Conservation (phyloP, 1,140 invertebrate genomes). For the Cydia strobilella region DNA sequence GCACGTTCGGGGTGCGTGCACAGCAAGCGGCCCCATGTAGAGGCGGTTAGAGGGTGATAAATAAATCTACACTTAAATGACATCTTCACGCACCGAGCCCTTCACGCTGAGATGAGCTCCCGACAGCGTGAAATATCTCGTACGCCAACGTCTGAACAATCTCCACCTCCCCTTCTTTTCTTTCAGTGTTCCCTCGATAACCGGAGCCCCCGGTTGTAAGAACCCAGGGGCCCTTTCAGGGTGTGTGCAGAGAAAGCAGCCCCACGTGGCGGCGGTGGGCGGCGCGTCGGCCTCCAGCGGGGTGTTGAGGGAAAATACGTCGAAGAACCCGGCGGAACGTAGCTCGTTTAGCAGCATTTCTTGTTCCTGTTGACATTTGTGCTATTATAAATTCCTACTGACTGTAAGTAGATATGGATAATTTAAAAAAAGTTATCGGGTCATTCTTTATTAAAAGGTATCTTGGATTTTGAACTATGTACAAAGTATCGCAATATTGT, state of each 20-base stretch:
- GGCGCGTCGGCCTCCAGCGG: conserved; percentile 67
- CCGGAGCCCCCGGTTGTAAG: conserved; percentile 86
- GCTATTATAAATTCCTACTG: too few species aligned
- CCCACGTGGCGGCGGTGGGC: conserved; percentile 81
- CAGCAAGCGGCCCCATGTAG: conserved; percentile 88
- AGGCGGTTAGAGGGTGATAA: neutral
- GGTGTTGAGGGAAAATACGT: conserved; percentile 90
- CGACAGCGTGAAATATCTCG: conserved; percentile 95
- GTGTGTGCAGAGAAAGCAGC: conserved; percentile 95
- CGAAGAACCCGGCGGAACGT: conserved; percentile 92
- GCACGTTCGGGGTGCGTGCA: conserved; percentile 95
- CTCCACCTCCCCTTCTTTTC: conserved; percentile 97
- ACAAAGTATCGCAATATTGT: too few species aligned
- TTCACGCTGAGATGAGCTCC: conserved; percentile 94
- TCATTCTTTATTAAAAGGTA: too few species aligned
- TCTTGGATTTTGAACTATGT: too few species aligned
- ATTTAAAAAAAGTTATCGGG: too few species aligned
- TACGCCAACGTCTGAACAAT: conserved; percentile 94
- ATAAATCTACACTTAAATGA: neutral
- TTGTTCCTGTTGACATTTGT: too few species aligned
- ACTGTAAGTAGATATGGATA: too few species aligned
- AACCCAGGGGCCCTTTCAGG: conserved; percentile 92
- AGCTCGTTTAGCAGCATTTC: conserved; percentile 92
- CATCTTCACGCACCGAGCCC: conserved; percentile 85
- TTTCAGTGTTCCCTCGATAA: conserved; percentile 95